These are phyloP conservation scores for Plotosus lineatus DNA, from an alignment of 2,113 vertebrate species.

Conservation along the genomic window DNA sequence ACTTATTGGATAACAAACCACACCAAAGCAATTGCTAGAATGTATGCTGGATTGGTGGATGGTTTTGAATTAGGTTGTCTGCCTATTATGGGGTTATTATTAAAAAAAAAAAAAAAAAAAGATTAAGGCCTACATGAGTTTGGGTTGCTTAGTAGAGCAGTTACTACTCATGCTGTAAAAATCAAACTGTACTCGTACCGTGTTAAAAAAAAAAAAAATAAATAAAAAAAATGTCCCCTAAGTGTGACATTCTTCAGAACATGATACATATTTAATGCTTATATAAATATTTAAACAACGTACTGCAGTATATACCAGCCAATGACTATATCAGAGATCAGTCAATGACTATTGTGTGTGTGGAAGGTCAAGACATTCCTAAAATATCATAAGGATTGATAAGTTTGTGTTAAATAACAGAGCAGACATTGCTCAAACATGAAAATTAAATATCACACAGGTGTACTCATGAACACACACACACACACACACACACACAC, in stretches of 20 bases:
- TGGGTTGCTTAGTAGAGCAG: neutral
- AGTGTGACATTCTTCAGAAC: constrained; percentile 11
- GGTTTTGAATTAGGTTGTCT: too few species aligned
- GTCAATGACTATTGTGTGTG: neutral
- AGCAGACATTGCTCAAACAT: constrained; percentile 39
- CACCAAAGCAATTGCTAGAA: too few species aligned
- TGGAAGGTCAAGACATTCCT: constrained; percentile 27
- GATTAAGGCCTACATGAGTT: too few species aligned
- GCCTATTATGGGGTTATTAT: too few species aligned
- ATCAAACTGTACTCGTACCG: constrained; percentile 16
- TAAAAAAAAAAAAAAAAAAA: too few species aligned
- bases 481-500: neutral
- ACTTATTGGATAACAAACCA: too few species aligned
- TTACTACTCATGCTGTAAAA: too few species aligned
- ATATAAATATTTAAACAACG: constrained; percentile 43
- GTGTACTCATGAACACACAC: constrained; percentile 11
- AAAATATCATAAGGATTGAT: constrained; percentile 13
- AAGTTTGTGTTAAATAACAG: constrained; percentile 30
- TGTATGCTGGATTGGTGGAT: too few species aligned
- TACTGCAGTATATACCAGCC: constrained; percentile 36
- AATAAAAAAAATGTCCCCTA: neutral
- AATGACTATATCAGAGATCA: neutral
- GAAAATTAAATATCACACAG: constrained; percentile 31
- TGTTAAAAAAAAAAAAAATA: neutral
- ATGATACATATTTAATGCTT: constrained; percentile 33